Base-by-base conservation (phyloP, 2,113 vertebrate species). In the Cyprinus carpio region DNA sequence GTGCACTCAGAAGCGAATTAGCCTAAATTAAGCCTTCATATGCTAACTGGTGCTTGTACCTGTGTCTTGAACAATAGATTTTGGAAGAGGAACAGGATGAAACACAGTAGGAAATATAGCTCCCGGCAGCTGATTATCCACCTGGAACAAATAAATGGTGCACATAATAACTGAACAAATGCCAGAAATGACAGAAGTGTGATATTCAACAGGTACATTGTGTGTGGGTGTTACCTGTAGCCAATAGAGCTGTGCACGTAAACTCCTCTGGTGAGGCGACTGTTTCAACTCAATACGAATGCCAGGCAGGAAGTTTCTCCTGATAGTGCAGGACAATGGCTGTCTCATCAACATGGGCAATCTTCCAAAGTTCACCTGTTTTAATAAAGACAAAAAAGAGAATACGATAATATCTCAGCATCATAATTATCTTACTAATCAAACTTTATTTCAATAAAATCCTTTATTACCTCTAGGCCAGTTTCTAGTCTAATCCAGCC, bases 11-110 rank as follows among this genome's bases (percentile, higher is more conserved):
- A 40, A 40, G 40, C 40, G 40, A 8, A 40, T 40, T 40, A 40
- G 40, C 40, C 0, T 49, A 81, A 25, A 43, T 12, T 2, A 2
- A 67, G 37, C 18, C 0, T 29, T 82, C 12, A 37, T 49, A 16
- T 37, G 37, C 15, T 43, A 67, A 18, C 40, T 49, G 6, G 7
- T 69, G 62, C 43, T 29, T 69, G 46, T 94, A 99, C 98, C 97
- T 93, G 98, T 96, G 91, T 99, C 98, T 89, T 97, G 92, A 90
- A 96, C 97, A 86, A 99, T 94, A 0, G 98, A 99, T 88, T 97
- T 99, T 9, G 98, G 98, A 91, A 97, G 98, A 51, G 95, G 94
- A n/a, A 99, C 98, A 1, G 98, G 98, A 83, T 99, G 96, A 92
- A 99, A 99, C 0, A 96, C 95, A 49, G 97, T 96, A 86, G 98